phyloP scores from a whole-genome alignment of 2,888 invertebrate genomes.

The Perdita meconis region DNA sequence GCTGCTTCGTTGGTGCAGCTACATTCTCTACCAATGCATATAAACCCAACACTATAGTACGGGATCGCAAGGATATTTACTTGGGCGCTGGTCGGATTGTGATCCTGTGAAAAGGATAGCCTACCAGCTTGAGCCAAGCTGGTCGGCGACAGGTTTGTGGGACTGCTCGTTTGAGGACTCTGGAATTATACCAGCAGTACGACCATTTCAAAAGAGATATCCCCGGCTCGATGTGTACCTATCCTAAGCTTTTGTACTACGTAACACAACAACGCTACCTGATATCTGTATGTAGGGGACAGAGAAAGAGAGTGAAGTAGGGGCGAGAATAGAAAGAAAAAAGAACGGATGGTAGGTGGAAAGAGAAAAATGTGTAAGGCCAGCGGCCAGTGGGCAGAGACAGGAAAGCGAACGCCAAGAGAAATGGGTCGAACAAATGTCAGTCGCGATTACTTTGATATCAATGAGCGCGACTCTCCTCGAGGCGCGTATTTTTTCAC shows the following conservation, averaged over 20 bases:
- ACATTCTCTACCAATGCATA: constrained; percentile 50
- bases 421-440: not conserved
- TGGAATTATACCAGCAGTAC: constrained; percentile 82
- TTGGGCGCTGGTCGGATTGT: constrained; percentile 82
- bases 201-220: constrained; percentile 68
- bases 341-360: not conserved
- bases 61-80: constrained; percentile 82
- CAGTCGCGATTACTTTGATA: constrained; percentile 28
- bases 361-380: not conserved
- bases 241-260: constrained; percentile 32
- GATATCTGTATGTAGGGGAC: constrained; percentile 16
- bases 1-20: constrained; percentile 31
- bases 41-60: constrained; percentile 40
- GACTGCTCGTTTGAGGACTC: constrained; percentile 90
- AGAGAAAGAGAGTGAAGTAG: not conserved
- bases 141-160: constrained; percentile 89
- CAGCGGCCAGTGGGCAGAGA: too few species aligned
- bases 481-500: not conserved
- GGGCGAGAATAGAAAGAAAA: not conserved
- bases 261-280: constrained; percentile 27
- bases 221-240: constrained; percentile 23
- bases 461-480: constrained; percentile 22
- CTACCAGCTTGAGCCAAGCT: constrained; percentile 86
- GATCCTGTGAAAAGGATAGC: constrained; percentile 83
- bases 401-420: too few species aligned